Evolutionary conservation across 2,113 vertebrate species (phyloP), one percentile per base, ranked within the genome.

Genomic region (Dasyornis broadbenti): DNA sequence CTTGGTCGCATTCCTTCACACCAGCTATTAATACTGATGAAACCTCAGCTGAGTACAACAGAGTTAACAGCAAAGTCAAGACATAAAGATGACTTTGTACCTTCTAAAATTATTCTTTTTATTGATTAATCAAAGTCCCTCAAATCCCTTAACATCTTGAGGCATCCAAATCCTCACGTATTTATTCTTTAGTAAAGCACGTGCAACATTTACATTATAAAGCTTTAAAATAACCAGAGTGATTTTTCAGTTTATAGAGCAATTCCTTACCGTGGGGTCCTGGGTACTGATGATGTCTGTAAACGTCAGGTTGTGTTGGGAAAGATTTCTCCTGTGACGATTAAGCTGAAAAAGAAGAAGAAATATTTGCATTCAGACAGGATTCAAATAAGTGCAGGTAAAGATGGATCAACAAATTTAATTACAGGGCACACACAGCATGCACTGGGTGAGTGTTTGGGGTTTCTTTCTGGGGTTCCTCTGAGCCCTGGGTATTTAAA

Each of bases 251-350:
- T 42, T 87, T 91, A 8, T 3, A 47, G 79, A 94, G 54, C 52
- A 59, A 86, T 53, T 35, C 50, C 97, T 98, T 94, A 99, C 98
- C 78, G 96, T 61, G 88, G 98, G 94, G 66, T 98, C 98, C 66
- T 95, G 82, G 19, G 92, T 89, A n/a, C 90, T 96, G 84, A 97
- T 87, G 53, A 97, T 88, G 26, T 97, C 97, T 44, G 95, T 4
- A 80, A 97, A 35, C 0, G 96, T 94, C 72, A 98, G 68, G 69
- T 97, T 97, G 83, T 99, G 98, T n/a, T 99, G 99, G 60, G 99
- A 99, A 94, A 98, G 98, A 96, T 99, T 99, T 84, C 99, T 99
- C 96, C 98, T 98, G 77, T 99, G 99, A 15, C 98, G 98, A 73
- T 97, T 98, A 92, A 99, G 96, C 99, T 99, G 59, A 11, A 33